Conservation (phyloP, 2,888 invertebrate species). For the Abrostola tripartita region DNA sequence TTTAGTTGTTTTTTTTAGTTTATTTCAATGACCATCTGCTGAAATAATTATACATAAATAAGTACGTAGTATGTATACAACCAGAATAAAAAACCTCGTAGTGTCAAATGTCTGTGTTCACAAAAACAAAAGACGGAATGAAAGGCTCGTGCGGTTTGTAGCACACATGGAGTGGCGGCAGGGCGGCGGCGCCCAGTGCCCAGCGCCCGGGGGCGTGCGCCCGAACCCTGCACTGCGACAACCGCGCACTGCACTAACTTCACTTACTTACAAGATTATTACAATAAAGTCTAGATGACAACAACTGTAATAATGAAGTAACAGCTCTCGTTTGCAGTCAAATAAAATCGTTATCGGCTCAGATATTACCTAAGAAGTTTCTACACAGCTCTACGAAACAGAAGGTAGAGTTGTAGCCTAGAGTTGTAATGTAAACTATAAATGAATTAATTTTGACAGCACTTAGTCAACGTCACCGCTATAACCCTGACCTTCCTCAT, state of each 20-base stretch:
- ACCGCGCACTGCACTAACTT: conserved; percentile 44
- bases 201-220: conserved; percentile 68
- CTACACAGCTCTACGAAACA: not conserved
- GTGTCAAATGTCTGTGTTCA: conserved; percentile 29
- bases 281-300: conserved; percentile 15
- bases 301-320: not conserved
- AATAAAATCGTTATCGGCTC: not conserved
- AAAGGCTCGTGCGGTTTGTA: conserved; percentile 49
- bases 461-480: conserved; percentile 34
- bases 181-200: conserved; percentile 20
- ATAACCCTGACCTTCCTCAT: conserved; percentile 84
- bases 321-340: no score
- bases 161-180: conserved; percentile 57
- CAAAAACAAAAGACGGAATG: conserved; percentile 54
- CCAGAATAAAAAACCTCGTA: conserved; percentile 31
- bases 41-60: no score
- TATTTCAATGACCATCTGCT: no score
- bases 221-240: conserved; percentile 81
- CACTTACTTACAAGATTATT: not conserved
- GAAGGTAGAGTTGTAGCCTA: not conserved
- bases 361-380: not conserved
- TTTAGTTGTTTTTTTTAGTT: no score
- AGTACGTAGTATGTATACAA: no score
- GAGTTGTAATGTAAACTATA: not conserved
- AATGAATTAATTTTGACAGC: conserved; percentile 6